Conservation (phyloP, 2,113 vertebrate species). For the Rhadina sibilatrix region DNA sequence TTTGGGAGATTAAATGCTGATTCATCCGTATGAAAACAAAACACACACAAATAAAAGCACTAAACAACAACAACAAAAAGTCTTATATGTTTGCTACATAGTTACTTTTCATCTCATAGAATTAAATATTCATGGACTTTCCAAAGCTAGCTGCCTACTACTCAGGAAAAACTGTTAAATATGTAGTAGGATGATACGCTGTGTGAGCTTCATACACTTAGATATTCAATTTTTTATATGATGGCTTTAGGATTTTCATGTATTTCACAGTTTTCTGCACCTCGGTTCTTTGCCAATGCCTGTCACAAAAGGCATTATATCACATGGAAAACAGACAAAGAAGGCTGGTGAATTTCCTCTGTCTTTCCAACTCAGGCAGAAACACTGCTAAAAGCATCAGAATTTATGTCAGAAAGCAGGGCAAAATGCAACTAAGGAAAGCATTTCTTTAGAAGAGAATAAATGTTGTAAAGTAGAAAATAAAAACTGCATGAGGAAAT, state of each 20-base stretch:
- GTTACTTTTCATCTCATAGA: slow-evolving; percentile 29
- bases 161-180: slow-evolving; percentile 47
- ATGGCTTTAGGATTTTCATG: slow-evolving; percentile 36
- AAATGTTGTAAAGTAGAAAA: not conserved
- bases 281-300: not conserved
- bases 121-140: slow-evolving; percentile 58
- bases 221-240: slow-evolving; percentile 9
- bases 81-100: not conserved
- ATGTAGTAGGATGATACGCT: slow-evolving; percentile 26
- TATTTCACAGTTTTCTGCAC: slow-evolving; percentile 52
- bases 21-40: not conserved
- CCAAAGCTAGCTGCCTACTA: slow-evolving; percentile 2
- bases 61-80: slow-evolving; percentile 14
- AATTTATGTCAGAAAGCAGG: not conserved
- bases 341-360: not conserved
- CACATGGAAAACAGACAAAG: not conserved
- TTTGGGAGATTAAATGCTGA: slow-evolving; percentile 4
- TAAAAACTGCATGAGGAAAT: not conserved
- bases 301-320: slow-evolving; percentile 21
- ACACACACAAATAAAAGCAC: not conserved
- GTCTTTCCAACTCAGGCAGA: not conserved
- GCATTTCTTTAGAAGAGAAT: not conserved
- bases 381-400: not conserved
- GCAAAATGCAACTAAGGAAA: not conserved
- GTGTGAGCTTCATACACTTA: slow-evolving; percentile 20